Evolutionary conservation across 1,140 invertebrate genomes (phyloP).

Genomic region (Eupeodes corollae): DNA sequence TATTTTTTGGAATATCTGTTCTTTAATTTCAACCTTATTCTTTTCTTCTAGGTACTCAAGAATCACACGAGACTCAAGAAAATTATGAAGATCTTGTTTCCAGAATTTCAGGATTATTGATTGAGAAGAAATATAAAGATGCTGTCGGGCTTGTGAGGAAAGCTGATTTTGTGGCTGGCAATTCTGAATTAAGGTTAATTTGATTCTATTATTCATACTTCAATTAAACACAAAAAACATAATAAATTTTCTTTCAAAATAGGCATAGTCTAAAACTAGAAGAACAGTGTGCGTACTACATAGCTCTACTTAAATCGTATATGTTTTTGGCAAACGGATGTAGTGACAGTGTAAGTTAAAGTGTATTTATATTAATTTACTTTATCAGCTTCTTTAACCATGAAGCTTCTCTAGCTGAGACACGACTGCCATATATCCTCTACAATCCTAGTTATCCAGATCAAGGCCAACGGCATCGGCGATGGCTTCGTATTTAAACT

Average conservation of each 20-base stretch:
- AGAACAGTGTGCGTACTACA: constrained; percentile 23
- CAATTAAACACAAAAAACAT: neutral
- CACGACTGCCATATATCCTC: too few species aligned
- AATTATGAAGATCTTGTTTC: constrained; percentile 21
- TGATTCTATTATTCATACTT: neutral
- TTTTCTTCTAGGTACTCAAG: constrained; percentile 7
- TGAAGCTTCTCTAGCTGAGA: too few species aligned
- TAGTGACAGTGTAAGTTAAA: constrained; percentile 21
- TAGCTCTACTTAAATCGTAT: constrained; percentile 26
- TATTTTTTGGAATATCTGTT: neutral
- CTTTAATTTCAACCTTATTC: neutral
- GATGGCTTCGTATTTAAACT: too few species aligned
- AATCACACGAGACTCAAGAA: constrained; percentile 21
- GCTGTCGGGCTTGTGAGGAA: constrained; percentile 22
- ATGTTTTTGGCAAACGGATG: constrained; percentile 20
- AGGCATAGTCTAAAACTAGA: constrained; percentile 18
- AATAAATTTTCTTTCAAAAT: neutral
- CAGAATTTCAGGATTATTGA: constrained; percentile 15
- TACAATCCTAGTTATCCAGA: too few species aligned
- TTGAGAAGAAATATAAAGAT: constrained; percentile 25
- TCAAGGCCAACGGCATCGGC: too few species aligned
- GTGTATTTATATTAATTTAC: too few species aligned
- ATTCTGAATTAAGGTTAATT: constrained; percentile 16
- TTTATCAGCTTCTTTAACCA: too few species aligned
- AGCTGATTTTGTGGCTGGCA: constrained; percentile 22